Percentiles rank a stretch among this genome's conserved stretches.
Evolutionary conservation across 2,797 vertebrate genomes (phyloP).

Genomic region (Periophthalmus magnuspinnatus): DNA sequence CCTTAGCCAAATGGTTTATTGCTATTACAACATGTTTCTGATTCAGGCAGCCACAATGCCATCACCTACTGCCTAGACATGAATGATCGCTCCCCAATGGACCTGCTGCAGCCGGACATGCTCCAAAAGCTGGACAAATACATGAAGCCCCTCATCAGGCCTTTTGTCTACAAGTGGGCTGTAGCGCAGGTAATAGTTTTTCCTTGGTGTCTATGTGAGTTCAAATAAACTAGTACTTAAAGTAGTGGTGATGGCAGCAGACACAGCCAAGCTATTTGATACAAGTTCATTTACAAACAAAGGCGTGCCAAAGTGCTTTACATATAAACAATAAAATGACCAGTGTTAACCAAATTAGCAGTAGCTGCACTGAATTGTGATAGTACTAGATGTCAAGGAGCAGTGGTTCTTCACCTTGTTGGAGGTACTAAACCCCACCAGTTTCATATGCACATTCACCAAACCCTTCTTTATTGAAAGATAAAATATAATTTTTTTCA

Average conservation of each 20-base stretch:
- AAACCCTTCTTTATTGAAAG: no score
- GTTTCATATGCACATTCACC: no score
- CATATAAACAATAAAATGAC: neutral
- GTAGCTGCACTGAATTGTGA: neutral
- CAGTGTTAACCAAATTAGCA: neutral
- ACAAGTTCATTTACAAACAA: neutral
- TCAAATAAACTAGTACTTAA: neutral
- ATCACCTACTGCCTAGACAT: conserved; percentile 92
- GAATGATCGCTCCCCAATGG: conserved; percentile 80
- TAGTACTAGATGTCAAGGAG: no score
- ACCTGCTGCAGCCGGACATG: conserved; percentile 81
- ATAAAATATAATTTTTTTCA: no score
- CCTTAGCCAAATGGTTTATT: neutral
- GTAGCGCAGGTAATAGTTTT: conserved; percentile 83
- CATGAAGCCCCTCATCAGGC: conserved; percentile 85
- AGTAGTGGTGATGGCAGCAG: neutral
- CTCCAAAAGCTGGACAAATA: conserved; percentile 83
- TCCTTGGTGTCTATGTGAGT: neutral
- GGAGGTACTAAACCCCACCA: no score
- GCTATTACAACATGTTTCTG: neutral
- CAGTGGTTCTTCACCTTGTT: no score
- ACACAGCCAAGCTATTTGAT: neutral
- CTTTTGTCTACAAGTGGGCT: conserved; percentile 90
- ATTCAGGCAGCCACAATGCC: conserved; percentile 90
- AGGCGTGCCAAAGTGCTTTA: neutral